Conservation (phyloP, 2,888 invertebrate species). For the Cremastobaeus sp. region DNA sequence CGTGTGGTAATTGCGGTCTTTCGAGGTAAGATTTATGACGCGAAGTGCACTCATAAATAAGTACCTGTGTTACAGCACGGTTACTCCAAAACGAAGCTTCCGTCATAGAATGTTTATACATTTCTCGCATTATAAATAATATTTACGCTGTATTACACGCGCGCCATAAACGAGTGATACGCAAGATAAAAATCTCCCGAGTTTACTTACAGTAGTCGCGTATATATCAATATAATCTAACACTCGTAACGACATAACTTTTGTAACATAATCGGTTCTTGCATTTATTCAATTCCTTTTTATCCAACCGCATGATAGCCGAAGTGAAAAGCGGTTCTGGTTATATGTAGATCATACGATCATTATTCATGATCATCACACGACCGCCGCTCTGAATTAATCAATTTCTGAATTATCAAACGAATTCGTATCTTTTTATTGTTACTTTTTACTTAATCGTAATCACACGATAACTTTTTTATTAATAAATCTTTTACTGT, state of each 20-base stretch:
- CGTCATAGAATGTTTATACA: conserved; percentile 63
- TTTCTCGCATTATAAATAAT: conserved; percentile 62
- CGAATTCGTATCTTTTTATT: too few relatives aligned
- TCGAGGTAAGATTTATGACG: conserved; percentile 73
- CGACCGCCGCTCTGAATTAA: too few relatives aligned
- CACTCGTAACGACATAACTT: conserved; percentile 9
- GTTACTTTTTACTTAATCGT: too few relatives aligned
- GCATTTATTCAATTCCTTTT: too few relatives aligned
- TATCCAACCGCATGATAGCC: too few relatives aligned
- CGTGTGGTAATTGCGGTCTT: conserved; percentile 73
- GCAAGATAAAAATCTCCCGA: conserved; percentile 59
- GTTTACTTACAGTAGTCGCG: conserved; percentile 48
- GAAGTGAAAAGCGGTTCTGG: too few relatives aligned
- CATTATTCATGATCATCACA: too few relatives aligned
- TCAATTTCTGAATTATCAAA: too few relatives aligned
- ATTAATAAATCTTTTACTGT: too few relatives aligned
- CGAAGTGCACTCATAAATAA: conserved; percentile 69
- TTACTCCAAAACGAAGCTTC: conserved; percentile 57
- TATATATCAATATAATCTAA: conserved; percentile 58
- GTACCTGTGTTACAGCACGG: conserved; percentile 63
- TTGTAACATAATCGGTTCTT: too few relatives aligned
- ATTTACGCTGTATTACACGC: conserved; percentile 56
- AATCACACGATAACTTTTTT: too few relatives aligned
- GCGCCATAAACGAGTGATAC: conserved; percentile 59
- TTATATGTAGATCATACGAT: too few relatives aligned